A percentile compares a stretch with the other conserved stretches of the same genome.
Conservation (phyloP, 2,797 vertebrate species). For the Orientallactaga sibirica region DNA sequence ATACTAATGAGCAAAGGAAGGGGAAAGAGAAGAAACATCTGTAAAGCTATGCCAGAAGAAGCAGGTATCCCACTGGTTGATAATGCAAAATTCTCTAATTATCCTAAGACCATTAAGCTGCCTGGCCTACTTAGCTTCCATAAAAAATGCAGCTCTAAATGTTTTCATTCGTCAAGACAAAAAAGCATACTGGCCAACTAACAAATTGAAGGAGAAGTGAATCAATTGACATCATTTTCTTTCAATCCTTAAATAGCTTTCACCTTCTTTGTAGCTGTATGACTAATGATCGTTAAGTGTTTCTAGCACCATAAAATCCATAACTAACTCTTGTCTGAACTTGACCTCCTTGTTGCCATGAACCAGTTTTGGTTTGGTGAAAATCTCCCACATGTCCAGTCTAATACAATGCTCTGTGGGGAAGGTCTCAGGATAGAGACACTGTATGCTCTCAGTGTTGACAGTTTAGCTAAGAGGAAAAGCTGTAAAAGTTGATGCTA, state of each 20-base stretch:
- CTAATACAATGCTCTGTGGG: background rate
- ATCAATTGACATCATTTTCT: slow-evolving; percentile 57
- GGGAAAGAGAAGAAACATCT: background rate
- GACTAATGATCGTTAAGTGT: slow-evolving; percentile 50
- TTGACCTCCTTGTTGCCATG: slow-evolving; percentile 5
- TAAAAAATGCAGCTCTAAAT: slow-evolving; percentile 41
- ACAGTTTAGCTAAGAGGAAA: background rate
- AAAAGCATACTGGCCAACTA: slow-evolving; percentile 64
- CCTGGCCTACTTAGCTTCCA: slow-evolving; percentile 53
- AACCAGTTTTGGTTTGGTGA: background rate
- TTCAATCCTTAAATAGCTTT: slow-evolving; percentile 30
- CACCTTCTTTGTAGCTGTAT: background rate
- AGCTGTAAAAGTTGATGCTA: background rate
- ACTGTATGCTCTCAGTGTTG: background rate
- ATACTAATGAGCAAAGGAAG: slow-evolving; percentile 45
- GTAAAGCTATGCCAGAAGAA: background rate
- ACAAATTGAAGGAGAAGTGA: slow-evolving; percentile 55
- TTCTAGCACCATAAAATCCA: slow-evolving; percentile 36
- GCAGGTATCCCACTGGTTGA: slow-evolving; percentile 39
- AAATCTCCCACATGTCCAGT: background rate
- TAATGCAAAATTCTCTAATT: slow-evolving; percentile 57
- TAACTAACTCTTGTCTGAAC: slow-evolving; percentile 1
- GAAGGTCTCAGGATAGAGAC: background rate
- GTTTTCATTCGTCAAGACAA: slow-evolving; percentile 59
- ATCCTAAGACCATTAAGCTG: slow-evolving; percentile 52